phyloP scores from a whole-genome alignment of 1,140 invertebrate genomes.

The Tetranychus urticae region DNA sequence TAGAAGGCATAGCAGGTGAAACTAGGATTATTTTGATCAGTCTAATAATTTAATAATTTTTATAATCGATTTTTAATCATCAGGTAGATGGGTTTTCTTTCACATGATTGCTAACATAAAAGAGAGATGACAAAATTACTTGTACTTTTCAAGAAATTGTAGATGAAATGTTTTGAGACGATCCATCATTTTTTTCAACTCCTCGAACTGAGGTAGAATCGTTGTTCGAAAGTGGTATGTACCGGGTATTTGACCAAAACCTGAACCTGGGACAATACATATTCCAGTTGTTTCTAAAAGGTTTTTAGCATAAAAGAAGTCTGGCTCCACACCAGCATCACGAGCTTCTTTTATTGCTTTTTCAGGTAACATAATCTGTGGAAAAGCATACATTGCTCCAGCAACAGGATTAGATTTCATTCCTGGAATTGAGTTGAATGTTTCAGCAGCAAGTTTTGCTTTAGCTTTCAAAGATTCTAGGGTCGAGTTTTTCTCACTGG shows the following conservation, averaged over 20 bases:
- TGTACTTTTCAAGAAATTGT: constrained; percentile 9
- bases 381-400: constrained; percentile 96
- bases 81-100: too few relatives aligned
- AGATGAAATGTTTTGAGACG: constrained; percentile 10
- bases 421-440: constrained; percentile 77
- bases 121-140: neutral
- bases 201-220: constrained; percentile 13
- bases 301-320: constrained; percentile 81
- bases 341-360: constrained; percentile 55
- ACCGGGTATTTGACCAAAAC: constrained; percentile 77
- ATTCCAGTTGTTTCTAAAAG: constrained; percentile 73
- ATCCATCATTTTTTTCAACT: constrained; percentile 11
- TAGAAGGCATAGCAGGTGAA: too few relatives aligned
- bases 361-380: constrained; percentile 40
- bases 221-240: constrained; percentile 70
- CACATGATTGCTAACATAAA: too few relatives aligned
- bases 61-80: too few relatives aligned
- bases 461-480: constrained; percentile 46
- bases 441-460: constrained; percentile 61
- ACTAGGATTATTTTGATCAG: too few relatives aligned
- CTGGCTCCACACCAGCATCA: constrained; percentile 33
- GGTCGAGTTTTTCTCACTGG: constrained; percentile 53
- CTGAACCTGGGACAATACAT: constrained; percentile 55
- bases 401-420: constrained; percentile 59
- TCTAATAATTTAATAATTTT: too few relatives aligned